A percentile compares a stretch with the other conserved stretches of the same genome.
These are phyloP conservation scores for Drosophila lacertosa DNA, from an alignment of 1,140 invertebrate genomes.

Conservation along the genomic window DNA sequence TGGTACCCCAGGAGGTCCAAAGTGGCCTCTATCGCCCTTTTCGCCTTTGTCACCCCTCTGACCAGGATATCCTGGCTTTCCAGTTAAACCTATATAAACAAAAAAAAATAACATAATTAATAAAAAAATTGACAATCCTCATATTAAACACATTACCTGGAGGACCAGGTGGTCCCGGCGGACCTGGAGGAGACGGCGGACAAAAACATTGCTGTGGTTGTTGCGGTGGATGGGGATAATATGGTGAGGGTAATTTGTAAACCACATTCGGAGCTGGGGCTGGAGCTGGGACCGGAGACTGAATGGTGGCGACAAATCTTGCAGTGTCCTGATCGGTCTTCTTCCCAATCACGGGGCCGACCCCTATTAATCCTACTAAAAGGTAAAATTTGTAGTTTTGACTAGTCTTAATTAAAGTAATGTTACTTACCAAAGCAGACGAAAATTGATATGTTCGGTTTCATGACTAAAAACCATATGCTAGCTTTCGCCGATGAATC, in stretches of 20 bases:
- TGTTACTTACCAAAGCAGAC: constrained; percentile 54
- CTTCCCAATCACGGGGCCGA: constrained; percentile 23
- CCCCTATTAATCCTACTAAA: constrained; percentile 40
- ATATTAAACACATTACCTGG: constrained; percentile 82
- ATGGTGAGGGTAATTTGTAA: constrained; percentile 63
- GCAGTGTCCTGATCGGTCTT: constrained; percentile 44
- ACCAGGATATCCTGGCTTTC: constrained; percentile 87
- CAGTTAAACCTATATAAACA: not conserved
- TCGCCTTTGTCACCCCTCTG: constrained; percentile 88
- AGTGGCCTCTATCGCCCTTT: constrained; percentile 87
- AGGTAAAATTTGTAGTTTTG: no score
- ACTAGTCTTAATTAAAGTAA: constrained; percentile 83
- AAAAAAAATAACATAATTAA: not conserved
- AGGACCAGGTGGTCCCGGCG: constrained; percentile 86
- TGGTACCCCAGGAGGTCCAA: constrained; percentile 67
- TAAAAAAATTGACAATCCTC: not conserved
- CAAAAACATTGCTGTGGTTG: constrained; percentile 88
- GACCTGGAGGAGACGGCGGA: constrained; percentile 88
- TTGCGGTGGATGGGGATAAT: constrained; percentile 62
- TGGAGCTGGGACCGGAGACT: constrained; percentile 48
- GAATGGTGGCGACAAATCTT: constrained; percentile 84
- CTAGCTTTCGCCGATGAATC: constrained; percentile 38
- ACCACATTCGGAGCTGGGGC: constrained; percentile 59
- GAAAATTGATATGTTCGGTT: constrained; percentile 47
- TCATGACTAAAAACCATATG: constrained; percentile 58